phyloP scores from a whole-genome alignment of 2,888 invertebrate genomes.

The Plebejus argus region DNA sequence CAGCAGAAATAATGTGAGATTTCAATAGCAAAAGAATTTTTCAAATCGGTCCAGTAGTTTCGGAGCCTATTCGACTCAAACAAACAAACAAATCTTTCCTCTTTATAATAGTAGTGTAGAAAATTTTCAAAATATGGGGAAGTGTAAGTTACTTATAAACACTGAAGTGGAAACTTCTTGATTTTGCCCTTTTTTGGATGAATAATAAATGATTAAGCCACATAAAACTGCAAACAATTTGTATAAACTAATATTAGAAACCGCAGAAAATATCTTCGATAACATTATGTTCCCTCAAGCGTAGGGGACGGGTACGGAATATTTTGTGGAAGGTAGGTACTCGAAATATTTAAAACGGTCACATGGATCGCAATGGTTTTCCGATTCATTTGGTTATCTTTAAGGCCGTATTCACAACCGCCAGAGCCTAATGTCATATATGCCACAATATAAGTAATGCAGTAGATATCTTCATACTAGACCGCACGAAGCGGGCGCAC shows the following conservation, averaged over 20 bases:
- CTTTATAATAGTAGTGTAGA: too few relatives aligned
- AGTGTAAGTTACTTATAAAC: too few relatives aligned
- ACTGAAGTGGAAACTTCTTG: too few relatives aligned
- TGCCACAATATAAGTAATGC: not conserved
- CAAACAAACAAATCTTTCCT: too few relatives aligned
- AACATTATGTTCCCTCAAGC: not conserved
- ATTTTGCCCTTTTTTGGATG: too few relatives aligned
- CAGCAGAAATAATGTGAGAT: too few relatives aligned
- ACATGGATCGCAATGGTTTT: constrained; percentile 63
- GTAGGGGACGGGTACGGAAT: not conserved
- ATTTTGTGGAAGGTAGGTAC: constrained; percentile 41
- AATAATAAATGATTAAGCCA: too few relatives aligned
- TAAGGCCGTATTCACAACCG: constrained; percentile 75
- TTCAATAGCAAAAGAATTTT: too few relatives aligned
- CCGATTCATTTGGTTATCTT: constrained; percentile 80
- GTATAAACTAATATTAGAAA: not conserved
- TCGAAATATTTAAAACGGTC: constrained; percentile 54
- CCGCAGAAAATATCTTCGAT: not conserved
- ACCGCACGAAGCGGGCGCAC: not conserved
- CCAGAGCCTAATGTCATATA: constrained; percentile 76
- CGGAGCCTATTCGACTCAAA: too few relatives aligned
- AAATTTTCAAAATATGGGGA: too few relatives aligned
- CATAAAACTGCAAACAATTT: not conserved
- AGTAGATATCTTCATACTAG: not conserved
- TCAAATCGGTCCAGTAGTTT: too few relatives aligned